phyloP scores from a whole-genome alignment of 2,888 invertebrate genomes.

The Cephus spinipes region DNA sequence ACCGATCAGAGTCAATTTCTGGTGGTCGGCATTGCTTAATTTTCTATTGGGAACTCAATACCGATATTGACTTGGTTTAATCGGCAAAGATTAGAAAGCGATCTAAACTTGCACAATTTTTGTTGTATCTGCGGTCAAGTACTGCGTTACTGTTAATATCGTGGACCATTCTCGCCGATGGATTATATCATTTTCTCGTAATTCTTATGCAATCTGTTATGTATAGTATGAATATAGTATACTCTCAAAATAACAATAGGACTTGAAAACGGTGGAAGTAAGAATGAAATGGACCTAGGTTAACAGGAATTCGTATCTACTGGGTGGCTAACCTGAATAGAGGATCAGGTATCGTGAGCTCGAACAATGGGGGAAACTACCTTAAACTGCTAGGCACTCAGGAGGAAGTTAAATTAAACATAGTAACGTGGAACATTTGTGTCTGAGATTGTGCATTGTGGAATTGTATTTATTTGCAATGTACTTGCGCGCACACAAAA shows the following conservation, averaged over 20 bases:
- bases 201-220: background rate
- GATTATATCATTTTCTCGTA: background rate
- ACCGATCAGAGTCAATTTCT: slow-evolving; percentile 18
- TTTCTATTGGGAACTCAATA: background rate
- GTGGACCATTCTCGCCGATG: background rate
- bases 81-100: background rate
- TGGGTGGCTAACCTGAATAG: background rate
- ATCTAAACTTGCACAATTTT: background rate
- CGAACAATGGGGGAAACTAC: background rate
- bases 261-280: background rate
- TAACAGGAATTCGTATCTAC: background rate
- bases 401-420: background rate
- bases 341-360: background rate
- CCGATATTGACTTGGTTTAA: background rate
- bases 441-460: background rate
- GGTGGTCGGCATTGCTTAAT: background rate
- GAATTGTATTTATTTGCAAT: background rate
- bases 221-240: background rate
- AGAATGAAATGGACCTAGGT: background rate
- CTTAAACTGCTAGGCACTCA: background rate
- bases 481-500: background rate
- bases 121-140: background rate
- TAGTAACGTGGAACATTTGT: background rate
- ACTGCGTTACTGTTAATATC: background rate
- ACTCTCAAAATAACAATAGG: background rate